These are phyloP conservation scores for Anser brachyrhynchus DNA, from an alignment of 2,113 vertebrate genomes.

Conservation along the genomic window DNA sequence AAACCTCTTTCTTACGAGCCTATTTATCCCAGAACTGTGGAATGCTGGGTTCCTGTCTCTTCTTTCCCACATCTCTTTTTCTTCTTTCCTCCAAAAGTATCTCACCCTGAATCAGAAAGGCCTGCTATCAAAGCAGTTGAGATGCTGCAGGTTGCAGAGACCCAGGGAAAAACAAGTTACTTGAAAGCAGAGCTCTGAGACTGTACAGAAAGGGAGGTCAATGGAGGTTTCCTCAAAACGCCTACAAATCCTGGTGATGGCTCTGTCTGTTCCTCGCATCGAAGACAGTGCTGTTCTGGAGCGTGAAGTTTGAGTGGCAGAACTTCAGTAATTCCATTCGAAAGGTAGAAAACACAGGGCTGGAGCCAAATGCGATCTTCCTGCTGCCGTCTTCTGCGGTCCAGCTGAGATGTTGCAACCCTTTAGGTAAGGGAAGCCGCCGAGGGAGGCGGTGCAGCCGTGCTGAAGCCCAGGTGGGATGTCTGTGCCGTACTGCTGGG, in stretches of 20 bases:
- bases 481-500: background rate
- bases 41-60: background rate
- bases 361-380: background rate
- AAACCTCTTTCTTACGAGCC: background rate
- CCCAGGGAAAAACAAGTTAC: background rate
- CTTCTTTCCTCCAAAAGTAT: background rate
- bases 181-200: background rate
- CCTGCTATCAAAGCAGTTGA: background rate
- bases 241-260: background rate
- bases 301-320: background rate
- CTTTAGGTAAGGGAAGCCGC: background rate
- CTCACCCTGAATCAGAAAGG: background rate
- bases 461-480: background rate
- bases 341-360: background rate
- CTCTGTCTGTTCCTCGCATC: accelerated
- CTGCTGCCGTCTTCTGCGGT: background rate
- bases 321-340: background rate
- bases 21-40: background rate
- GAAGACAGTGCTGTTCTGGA: background rate
- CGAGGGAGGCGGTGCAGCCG: background rate
- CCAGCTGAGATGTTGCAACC: background rate
- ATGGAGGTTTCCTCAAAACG: background rate
- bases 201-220: background rate
- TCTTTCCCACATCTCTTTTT: background rate
- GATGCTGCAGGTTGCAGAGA: background rate